Evolutionary conservation across 2,113 vertebrate species (phyloP).

Genomic region (Pseudorhombus dupliciocellatus): DNA sequence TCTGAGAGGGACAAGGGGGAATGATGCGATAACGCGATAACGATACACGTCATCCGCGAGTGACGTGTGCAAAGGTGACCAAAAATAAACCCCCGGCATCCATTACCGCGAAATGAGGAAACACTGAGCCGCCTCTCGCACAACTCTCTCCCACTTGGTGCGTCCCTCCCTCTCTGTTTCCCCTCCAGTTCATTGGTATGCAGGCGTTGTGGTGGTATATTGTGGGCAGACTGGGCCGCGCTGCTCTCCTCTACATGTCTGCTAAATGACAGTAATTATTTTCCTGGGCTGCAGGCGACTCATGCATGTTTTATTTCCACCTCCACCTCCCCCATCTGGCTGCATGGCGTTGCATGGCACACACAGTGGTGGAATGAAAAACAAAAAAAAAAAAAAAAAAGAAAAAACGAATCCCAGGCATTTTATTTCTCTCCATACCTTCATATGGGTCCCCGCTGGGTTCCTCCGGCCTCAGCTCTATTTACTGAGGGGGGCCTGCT

Average conservation of each 20-base stretch:
- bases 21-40: conserved; percentile 23
- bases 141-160: conserved; percentile 44
- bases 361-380: conserved; percentile 49
- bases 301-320: conserved; percentile 89
- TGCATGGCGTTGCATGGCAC: conserved; percentile 66
- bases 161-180: conserved; percentile 49
- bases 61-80: conserved; percentile 40
- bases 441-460: conserved; percentile 66
- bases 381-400: conserved; percentile 14
- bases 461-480: conserved; percentile 51
- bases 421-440: conserved; percentile 69
- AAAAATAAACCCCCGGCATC: conserved; percentile 54
- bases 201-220: conserved; percentile 58
- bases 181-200: conserved; percentile 73
- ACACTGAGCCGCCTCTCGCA: conserved; percentile 33
- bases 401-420: conserved; percentile 13
- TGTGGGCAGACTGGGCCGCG: conserved; percentile 68
- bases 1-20: conserved; percentile 16
- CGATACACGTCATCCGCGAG: conserved; percentile 14
- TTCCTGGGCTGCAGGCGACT: conserved; percentile 98
- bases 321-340: conserved; percentile 79
- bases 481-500: conserved; percentile 47
- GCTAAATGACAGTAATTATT: conserved; percentile 99
- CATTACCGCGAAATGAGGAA: conserved; percentile 50
- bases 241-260: conserved; percentile 78